Conservation (phyloP, 1,140 invertebrate species). For the Drosophila saltans region DNA sequence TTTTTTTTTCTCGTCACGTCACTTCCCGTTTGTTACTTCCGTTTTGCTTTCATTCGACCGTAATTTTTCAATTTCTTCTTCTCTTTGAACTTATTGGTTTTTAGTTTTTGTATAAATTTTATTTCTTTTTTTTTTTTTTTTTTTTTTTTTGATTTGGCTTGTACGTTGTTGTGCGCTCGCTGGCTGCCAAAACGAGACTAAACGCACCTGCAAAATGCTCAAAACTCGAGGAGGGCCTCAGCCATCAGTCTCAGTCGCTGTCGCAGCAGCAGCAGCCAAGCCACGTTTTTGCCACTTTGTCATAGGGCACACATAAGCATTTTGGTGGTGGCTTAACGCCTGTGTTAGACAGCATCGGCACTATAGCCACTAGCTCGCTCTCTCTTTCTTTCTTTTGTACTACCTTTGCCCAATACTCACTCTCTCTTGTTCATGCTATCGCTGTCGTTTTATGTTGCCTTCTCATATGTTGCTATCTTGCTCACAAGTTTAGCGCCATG, state of each 20-base stretch:
- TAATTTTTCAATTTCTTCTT: background rate
- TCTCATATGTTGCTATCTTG: slow-evolving; percentile 28
- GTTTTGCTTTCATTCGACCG: background rate
- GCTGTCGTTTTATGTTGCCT: slow-evolving; percentile 4
- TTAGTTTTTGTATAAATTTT: background rate
- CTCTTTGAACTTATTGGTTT: background rate
- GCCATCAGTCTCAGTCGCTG: slow-evolving; percentile 3
- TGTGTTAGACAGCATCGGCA: slow-evolving; percentile 27
- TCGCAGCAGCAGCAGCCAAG: slow-evolving; percentile 28
- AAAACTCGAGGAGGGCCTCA: slow-evolving; percentile 21
- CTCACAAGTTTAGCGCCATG: slow-evolving; percentile 63
- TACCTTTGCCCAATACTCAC: background rate
- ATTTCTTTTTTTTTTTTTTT: background rate
- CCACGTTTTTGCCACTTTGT: slow-evolving; percentile 71
- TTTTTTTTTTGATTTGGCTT: slow-evolving; percentile 34
- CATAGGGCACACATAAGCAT: slow-evolving; percentile 38
- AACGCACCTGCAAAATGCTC: slow-evolving; percentile 66
- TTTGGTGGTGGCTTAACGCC: slow-evolving; percentile 28
- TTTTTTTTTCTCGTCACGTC: background rate
- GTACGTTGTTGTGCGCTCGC: slow-evolving; percentile 72
- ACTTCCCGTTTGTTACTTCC: background rate
- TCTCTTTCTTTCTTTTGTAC: background rate
- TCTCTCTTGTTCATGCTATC: no score
- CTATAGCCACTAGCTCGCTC: background rate
- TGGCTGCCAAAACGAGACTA: slow-evolving; percentile 82